These are phyloP conservation scores for Dolichallabes microphthalmus DNA, from an alignment of 2,113 vertebrate genomes.

Conservation along the genomic window DNA sequence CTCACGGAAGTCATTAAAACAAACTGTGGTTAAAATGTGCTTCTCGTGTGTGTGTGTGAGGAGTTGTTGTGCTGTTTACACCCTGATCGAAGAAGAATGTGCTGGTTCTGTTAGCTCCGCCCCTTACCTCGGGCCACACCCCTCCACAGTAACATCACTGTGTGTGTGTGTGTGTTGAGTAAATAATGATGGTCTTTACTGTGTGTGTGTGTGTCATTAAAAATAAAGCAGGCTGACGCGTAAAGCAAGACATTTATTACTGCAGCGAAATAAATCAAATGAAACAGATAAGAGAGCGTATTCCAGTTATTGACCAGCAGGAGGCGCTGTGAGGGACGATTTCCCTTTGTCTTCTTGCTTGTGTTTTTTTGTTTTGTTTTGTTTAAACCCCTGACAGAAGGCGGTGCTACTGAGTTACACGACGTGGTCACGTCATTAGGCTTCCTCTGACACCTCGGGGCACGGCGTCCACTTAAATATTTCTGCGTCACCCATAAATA, in stretches of 20 bases:
- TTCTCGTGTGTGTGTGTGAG: background rate
- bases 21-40: background rate
- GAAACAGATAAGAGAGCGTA: background rate
- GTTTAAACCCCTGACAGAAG: constrained; percentile 10
- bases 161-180: background rate
- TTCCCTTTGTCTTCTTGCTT: constrained; percentile 54
- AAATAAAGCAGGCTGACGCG: constrained; percentile 44
- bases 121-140: background rate
- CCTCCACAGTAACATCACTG: background rate
- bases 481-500: constrained; percentile 47
- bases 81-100: background rate
- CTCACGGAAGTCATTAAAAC: constrained; percentile 36
- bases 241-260: constrained; percentile 64
- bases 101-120: background rate
- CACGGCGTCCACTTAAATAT: background rate
- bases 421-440: too few species aligned
- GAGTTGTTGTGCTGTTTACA: background rate
- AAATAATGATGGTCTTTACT: too few species aligned
- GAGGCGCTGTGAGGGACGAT: constrained; percentile 15
- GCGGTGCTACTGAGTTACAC: constrained; percentile 72
- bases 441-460: background rate
- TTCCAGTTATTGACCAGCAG: constrained; percentile 1
- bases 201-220: constrained; percentile 7
- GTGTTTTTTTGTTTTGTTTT: too few species aligned
- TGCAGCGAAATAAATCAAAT: constrained; percentile 8